phyloP scores from a whole-genome alignment of 2,113 vertebrate species.

The Riparia riparia region DNA sequence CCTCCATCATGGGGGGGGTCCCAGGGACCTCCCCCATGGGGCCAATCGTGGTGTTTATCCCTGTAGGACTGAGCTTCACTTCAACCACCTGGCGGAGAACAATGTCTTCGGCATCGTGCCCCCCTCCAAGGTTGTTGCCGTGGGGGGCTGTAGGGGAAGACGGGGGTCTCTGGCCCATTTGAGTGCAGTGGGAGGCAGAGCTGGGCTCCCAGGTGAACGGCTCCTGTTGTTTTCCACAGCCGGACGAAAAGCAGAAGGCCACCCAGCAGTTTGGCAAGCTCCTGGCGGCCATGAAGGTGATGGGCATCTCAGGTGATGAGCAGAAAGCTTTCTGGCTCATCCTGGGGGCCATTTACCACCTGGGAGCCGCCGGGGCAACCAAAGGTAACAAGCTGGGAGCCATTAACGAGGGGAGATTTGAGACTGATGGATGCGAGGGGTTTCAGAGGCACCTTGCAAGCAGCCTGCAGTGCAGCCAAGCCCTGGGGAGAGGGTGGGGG shows the following conservation, averaged over 20 bases:
- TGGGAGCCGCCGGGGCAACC: constrained; percentile 93
- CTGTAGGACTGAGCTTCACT: constrained; percentile 93
- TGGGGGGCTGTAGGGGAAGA: neutral
- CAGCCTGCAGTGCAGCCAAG: fast-evolving
- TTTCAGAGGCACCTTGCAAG: neutral
- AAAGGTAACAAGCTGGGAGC: constrained; percentile 83
- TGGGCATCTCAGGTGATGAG: constrained; percentile 90
- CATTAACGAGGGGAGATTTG: fast-evolving
- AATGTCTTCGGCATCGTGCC: constrained; percentile 89
- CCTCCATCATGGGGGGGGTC: fast-evolving
- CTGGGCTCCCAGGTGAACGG: fast-evolving
- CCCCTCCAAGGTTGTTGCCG: constrained; percentile 82
- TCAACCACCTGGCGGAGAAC: constrained; percentile 94
- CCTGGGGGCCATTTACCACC: constrained; percentile 91
- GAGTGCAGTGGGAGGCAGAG: neutral
- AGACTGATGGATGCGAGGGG: neutral
- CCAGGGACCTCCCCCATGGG: fast-evolving
- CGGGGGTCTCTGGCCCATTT: neutral
- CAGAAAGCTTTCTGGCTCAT: constrained; percentile 90
- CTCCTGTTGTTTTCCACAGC: constrained; percentile 52
- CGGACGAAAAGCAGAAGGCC: constrained; percentile 94
- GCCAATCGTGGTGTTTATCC: neutral
- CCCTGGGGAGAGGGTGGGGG: neutral
- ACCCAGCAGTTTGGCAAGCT: constrained; percentile 94
- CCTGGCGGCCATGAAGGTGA: constrained; percentile 95